Evolutionary conservation across 1,140 invertebrate species (phyloP), one percentile per base, ranked within the genome.

Genomic region (Hycleus cichorii): DNA sequence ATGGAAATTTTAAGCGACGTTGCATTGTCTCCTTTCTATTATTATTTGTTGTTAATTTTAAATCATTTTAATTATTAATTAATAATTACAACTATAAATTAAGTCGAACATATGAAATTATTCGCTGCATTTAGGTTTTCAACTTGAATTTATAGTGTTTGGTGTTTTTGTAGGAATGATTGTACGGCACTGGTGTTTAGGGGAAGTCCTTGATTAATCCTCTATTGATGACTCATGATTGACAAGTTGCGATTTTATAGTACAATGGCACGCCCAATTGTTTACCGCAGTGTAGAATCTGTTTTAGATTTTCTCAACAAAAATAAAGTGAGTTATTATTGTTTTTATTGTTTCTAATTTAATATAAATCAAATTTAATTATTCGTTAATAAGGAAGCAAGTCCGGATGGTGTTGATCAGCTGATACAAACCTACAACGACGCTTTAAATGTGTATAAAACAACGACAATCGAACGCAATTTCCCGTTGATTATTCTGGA

Each of bases 401-500:
- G 54, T 27, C 11, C 50, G 12, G 40, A 49, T 32, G 49, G 42
- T 3, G 62, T 68, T 51, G n/a, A 51, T 25, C 24, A 59, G 4
- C 43, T 68, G 9, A 39, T 68, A 10, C 3, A 64, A 52, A 50
- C 59, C 46, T 65, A 64, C 38, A 47, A 62, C 12, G 39, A 57
- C 10, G 58, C 64, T 11, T 58, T 58, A 46, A 38, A 52, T 26
- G 10, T 47, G 40, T 52, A 60, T 7, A 25, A 40, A 64, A 59
- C 48, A 39, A 46, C 50, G 46, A 54, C n/a, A 25, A 58, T 11
- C 3, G 7, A 38, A 47, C 45, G 11, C 1, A 55, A 55, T 44
- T 18, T 65, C 52, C 63, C 66, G 3, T 58, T 71, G 18, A 67
- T 71, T 40, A 58, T 71, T 44, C 50, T 71, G 11, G 52, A 72